These are phyloP conservation scores for Apotomis turbidana DNA, from an alignment of 2,888 invertebrate species.

Conservation along the genomic window DNA sequence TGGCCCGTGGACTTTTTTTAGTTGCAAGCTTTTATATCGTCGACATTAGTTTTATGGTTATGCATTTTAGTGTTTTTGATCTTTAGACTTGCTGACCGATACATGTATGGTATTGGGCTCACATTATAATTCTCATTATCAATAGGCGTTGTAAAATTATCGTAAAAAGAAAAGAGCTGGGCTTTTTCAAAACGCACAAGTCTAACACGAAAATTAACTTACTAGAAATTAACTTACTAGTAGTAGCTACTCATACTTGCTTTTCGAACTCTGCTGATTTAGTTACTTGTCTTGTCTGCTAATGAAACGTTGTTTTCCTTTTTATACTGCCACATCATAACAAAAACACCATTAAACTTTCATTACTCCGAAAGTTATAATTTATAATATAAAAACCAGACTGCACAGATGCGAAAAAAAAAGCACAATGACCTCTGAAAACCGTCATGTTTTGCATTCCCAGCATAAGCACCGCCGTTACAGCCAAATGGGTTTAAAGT, in stretches of 20 bases:
- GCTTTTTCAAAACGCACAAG: no score
- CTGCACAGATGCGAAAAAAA: neutral
- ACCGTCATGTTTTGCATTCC: constrained; percentile 57
- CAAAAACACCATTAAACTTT: neutral
- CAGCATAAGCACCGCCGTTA: constrained; percentile 57
- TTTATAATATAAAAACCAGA: neutral
- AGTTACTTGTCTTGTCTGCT: no score
- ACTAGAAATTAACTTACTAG: no score
- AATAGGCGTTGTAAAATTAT: no score
- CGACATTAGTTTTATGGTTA: constrained; percentile 2
- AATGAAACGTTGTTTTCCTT: no score
- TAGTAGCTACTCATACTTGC: no score
- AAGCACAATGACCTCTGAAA: constrained; percentile 41
- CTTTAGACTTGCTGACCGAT: neutral
- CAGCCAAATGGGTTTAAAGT: constrained; percentile 56
- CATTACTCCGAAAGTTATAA: neutral
- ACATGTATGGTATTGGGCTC: neutral
- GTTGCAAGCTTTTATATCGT: constrained; percentile 2
- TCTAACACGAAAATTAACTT: no score
- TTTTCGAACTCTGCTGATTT: no score
- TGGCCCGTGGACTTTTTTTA: neutral
- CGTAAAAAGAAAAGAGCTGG: no score
- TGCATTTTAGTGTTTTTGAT: neutral
- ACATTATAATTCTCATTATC: no score
- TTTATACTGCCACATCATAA: neutral